phyloP scores from a whole-genome alignment of 2,888 invertebrate genomes.

The Himalopsyche tibetana region DNA sequence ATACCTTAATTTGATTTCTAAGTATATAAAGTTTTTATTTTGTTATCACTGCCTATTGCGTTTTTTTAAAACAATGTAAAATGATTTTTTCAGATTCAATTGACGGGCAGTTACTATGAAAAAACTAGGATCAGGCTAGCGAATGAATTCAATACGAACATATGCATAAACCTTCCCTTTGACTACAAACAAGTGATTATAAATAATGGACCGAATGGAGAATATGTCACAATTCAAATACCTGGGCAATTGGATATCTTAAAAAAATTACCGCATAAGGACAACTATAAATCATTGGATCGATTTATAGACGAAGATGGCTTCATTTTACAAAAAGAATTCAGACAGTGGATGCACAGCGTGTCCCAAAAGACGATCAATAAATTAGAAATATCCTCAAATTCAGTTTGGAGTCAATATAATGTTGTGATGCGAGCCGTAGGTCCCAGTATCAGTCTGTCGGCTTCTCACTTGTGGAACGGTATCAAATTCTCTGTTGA shows the following conservation, averaged over 20 bases:
- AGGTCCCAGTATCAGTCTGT: background rate
- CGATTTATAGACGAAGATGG: background rate
- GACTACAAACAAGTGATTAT: background rate
- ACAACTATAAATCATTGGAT: background rate
- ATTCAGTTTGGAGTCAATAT: background rate
- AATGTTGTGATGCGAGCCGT: background rate
- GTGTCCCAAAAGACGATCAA: background rate
- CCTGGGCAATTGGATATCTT: background rate
- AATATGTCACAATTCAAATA: background rate
- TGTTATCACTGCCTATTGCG: background rate
- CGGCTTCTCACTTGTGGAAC: background rate
- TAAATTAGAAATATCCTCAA: background rate
- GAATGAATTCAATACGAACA: background rate
- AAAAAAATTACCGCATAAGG: background rate
- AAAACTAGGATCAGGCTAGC: background rate
- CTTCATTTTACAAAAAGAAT: background rate
- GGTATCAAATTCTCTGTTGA: background rate
- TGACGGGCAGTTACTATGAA: background rate
- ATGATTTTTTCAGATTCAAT: slow-evolving; percentile 4
- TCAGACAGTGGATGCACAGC: background rate
- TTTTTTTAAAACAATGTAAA: too few species aligned
- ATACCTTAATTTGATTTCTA: too few species aligned
- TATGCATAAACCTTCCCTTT: background rate
- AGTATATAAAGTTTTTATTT: background rate
- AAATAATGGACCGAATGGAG: background rate